Conservation (phyloP, 2,888 invertebrate species). For the Apotomis capreana region DNA sequence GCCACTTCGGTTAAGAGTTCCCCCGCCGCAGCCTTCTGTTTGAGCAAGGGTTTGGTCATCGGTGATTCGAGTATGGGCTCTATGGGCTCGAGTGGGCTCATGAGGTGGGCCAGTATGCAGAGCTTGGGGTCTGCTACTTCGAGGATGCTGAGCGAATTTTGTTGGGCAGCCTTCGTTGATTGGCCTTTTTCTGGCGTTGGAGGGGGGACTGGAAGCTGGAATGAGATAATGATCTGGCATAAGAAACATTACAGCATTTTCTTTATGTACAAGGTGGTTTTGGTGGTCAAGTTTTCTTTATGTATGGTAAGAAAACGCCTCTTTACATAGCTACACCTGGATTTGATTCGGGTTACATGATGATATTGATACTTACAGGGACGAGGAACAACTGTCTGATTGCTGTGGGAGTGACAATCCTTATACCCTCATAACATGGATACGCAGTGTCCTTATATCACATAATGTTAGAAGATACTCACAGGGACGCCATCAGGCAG, state of each 20-base stretch:
- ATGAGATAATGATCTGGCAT: conserved; percentile 39
- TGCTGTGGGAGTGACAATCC: no score
- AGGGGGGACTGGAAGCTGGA: conserved; percentile 85
- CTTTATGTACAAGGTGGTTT: no score
- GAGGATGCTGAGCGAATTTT: conserved; percentile 87
- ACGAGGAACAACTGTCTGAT: no score
- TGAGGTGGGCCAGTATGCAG: conserved; percentile 93
- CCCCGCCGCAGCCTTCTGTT: conserved; percentile 90
- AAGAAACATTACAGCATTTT: no score
- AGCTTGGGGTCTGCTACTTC: conserved; percentile 95
- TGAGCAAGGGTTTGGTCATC: conserved; percentile 89
- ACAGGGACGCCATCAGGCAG: conserved; percentile 95
- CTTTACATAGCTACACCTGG: no score
- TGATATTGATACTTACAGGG: no score
- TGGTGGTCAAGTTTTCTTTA: no score
- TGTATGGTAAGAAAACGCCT: no score
- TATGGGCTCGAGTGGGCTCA: conserved; percentile 94
- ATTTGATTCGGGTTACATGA: no score
- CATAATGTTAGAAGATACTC: conserved; percentile 45
- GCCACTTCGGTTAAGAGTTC: conserved; percentile 90
- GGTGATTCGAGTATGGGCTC: conserved; percentile 94
- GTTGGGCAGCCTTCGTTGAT: conserved; percentile 84
- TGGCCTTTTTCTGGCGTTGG: conserved; percentile 85
- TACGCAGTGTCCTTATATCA: no score
- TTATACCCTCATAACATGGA: no score